Evolutionary conservation across 2,797 vertebrate species (phyloP).

Genomic region (Epinephelus awoara): DNA sequence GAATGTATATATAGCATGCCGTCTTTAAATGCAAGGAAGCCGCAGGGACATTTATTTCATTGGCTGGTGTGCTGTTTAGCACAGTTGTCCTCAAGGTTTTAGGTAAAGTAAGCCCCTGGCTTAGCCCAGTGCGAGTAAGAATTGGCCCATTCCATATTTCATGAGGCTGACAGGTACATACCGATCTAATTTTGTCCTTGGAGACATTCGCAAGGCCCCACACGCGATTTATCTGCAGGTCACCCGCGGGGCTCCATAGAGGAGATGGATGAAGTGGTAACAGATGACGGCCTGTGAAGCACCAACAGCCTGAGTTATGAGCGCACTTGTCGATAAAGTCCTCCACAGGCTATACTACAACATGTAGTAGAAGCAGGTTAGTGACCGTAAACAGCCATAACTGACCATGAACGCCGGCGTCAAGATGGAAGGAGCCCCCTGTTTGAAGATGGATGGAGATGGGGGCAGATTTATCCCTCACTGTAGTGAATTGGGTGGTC

Average conservation of each 20-base stretch:
- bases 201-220: conserved; percentile 74
- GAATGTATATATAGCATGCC: not conserved
- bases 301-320: conserved; percentile 72
- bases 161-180: conserved; percentile 82
- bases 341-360: conserved; percentile 46
- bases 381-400: conserved; percentile 67
- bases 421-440: conserved; percentile 42
- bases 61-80: conserved; percentile 24
- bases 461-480: conserved; percentile 52
- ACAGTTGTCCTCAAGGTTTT: conserved; percentile 39
- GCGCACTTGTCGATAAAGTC: conserved; percentile 65
- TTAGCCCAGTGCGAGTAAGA: conserved; percentile 51
- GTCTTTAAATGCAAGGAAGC: conserved; percentile 1
- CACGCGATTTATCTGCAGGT: conserved; percentile 80
- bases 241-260: conserved; percentile 68
- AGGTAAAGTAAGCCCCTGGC: conserved; percentile 57
- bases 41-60: conserved; percentile 9
- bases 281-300: conserved; percentile 68
- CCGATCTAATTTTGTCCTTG: conserved; percentile 84
- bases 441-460: conserved; percentile 51
- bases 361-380: conserved; percentile 48
- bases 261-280: conserved; percentile 80
- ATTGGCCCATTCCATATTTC: conserved; percentile 77
- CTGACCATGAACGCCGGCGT: conserved; percentile 57
- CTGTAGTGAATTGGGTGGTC: conserved; percentile 57